phyloP scores from a whole-genome alignment of 2,113 vertebrate genomes.

The Perca schrenkii region DNA sequence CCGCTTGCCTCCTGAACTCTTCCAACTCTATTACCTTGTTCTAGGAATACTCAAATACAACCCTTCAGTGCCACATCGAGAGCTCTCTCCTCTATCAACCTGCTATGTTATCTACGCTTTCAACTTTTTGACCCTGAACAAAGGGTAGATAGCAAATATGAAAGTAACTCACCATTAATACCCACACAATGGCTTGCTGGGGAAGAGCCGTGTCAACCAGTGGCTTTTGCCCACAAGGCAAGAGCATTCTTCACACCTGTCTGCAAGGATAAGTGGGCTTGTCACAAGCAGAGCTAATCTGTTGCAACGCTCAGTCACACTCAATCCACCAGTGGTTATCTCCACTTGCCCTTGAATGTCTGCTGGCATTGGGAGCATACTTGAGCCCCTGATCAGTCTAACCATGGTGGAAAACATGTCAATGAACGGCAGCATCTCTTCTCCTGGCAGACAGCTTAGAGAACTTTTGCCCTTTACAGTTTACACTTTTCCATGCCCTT shows the following conservation, averaged over 20 bases:
- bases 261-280: slow-evolving; percentile 81
- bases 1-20: slow-evolving; percentile 35
- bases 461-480: slow-evolving; percentile 58
- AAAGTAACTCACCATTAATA: slow-evolving; percentile 62
- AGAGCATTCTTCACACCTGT: slow-evolving; percentile 85
- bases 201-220: slow-evolving; percentile 72
- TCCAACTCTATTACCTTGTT: slow-evolving; percentile 41
- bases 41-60: slow-evolving; percentile 40
- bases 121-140: slow-evolving; percentile 68
- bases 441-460: slow-evolving; percentile 32
- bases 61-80: slow-evolving; percentile 24
- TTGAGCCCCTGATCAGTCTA: slow-evolving; percentile 69
- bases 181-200: slow-evolving; percentile 34
- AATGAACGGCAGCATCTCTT: slow-evolving; percentile 56
- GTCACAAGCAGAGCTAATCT: slow-evolving; percentile 83
- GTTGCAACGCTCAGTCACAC: slow-evolving; percentile 84
- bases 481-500: slow-evolving; percentile 31
- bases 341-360: slow-evolving; percentile 81
- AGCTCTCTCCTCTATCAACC: slow-evolving; percentile 57
- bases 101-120: slow-evolving; percentile 51
- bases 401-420: slow-evolving; percentile 71
- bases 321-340: slow-evolving; percentile 75
- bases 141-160: slow-evolving; percentile 65
- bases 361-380: slow-evolving; percentile 73
- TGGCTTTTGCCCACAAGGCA: slow-evolving; percentile 76